A percentile compares a stretch with the other conserved stretches of the same genome.
These are phyloP conservation scores for Eueides isabella DNA, from an alignment of 1,140 invertebrate species.

Conservation along the genomic window DNA sequence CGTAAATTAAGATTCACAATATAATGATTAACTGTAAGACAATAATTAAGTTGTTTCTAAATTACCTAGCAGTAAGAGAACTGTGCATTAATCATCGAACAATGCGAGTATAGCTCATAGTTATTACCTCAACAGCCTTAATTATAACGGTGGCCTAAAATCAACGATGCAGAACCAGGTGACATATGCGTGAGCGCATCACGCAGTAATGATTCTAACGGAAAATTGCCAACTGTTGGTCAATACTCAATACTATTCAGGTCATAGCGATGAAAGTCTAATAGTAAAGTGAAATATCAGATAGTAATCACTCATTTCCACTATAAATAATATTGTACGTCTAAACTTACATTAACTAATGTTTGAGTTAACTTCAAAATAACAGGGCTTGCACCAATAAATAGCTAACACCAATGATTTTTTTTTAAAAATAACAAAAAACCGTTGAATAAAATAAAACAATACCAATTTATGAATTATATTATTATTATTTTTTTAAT, in stretches of 20 bases:
- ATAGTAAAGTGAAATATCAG: background rate
- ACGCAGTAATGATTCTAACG: conserved; percentile 53
- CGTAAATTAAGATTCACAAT: background rate
- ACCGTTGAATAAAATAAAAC: background rate
- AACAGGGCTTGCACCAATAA: too few relatives aligned
- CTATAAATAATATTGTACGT: background rate
- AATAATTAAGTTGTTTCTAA: background rate
- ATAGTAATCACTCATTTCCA: background rate
- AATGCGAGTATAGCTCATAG: conserved; percentile 20
- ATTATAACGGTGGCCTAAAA: conserved; percentile 52
- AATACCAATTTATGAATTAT: too few relatives aligned
- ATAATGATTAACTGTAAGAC: background rate
- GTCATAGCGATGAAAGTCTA: conserved; percentile 18
- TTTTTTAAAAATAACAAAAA: too few relatives aligned
- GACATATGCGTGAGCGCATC: conserved; percentile 56
- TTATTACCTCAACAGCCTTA: conserved; percentile 32
- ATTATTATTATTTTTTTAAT: too few relatives aligned
- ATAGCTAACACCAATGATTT: too few relatives aligned
- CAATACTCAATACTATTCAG: conserved; percentile 38
- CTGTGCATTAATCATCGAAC: background rate
- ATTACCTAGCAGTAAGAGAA: background rate
- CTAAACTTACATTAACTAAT: too few relatives aligned
- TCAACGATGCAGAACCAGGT: conserved; percentile 52
- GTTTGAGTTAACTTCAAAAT: too few relatives aligned
- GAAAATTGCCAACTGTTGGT: conserved; percentile 50